Percentiles rank a stretch among this genome's conserved stretches.
Conservation (phyloP, 2,888 invertebrate genomes). For the Rhodophaea formosa region DNA sequence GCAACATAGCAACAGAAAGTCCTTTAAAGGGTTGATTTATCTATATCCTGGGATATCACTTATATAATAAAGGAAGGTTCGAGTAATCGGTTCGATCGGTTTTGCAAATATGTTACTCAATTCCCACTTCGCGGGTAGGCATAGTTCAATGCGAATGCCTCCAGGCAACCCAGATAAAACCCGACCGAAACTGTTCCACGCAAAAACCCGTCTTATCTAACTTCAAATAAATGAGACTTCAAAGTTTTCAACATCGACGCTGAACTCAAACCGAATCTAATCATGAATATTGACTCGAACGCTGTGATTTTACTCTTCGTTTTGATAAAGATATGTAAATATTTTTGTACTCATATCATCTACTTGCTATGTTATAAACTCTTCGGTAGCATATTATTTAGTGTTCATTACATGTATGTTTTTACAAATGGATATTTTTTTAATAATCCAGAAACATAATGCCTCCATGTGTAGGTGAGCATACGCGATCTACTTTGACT, state of each 20-base stretch:
- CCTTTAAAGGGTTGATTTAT: too few relatives aligned
- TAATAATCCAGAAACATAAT: too few relatives aligned
- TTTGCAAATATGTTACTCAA: conserved; percentile 1
- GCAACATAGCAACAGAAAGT: too few relatives aligned
- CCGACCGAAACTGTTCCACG: background rate
- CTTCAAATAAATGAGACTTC: conserved; percentile 15
- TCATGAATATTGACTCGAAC: background rate
- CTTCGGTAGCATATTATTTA: too few relatives aligned
- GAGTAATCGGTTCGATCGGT: background rate
- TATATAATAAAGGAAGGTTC: background rate
- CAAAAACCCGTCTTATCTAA: conserved; percentile 17
- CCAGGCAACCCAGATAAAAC: conserved; percentile 11
- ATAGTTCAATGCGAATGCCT: conserved; percentile 9
- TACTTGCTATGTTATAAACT: too few relatives aligned
- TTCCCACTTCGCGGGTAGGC: background rate
- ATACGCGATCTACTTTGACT: too few relatives aligned
- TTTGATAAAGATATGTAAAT: background rate
- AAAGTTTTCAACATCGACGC: conserved; percentile 6
- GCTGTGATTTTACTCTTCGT: background rate
- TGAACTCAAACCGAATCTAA: conserved; percentile 10
- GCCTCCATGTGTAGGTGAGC: too few relatives aligned
- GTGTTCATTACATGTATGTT: too few relatives aligned
- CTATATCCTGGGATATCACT: background rate
- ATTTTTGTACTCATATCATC: too few relatives aligned
- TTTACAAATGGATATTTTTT: too few relatives aligned